Percentiles rank a stretch among this genome's conserved stretches.
Evolutionary conservation across 1,140 invertebrate genomes (phyloP).

Genomic region (Orius insidiosus): DNA sequence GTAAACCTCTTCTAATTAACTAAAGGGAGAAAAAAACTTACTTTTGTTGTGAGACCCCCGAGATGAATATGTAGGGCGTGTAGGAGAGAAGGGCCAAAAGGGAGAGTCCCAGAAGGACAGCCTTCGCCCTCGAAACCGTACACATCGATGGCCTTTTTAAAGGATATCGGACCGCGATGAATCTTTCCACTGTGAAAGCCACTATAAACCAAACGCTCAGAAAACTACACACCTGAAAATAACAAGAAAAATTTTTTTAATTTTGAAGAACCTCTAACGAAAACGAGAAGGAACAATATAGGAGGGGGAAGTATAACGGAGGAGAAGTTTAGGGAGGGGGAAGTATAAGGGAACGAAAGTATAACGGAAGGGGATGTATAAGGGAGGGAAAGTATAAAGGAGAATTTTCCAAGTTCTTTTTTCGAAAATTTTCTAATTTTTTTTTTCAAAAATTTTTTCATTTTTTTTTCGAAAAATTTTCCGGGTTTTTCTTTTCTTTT

Average conservation of each 20-base stretch:
- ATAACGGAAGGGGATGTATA: no score
- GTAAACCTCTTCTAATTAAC: background rate
- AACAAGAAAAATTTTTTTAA: background rate
- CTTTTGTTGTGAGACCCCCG: constrained; percentile 20
- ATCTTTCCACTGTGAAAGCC: constrained; percentile 70
- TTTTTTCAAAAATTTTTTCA: no score
- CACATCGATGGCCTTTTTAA: constrained; percentile 56
- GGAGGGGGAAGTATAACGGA: no score
- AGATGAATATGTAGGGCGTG: constrained; percentile 40
- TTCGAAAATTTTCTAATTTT: no score
- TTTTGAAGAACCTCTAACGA: background rate
- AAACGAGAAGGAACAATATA: no score
- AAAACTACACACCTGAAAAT: constrained; percentile 42
- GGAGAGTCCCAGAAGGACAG: constrained; percentile 36
- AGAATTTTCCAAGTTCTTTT: no score
- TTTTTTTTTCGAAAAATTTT: no score
- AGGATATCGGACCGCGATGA: constrained; percentile 63
- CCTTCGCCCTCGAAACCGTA: constrained; percentile 54
- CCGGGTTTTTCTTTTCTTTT: no score
- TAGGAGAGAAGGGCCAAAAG: constrained; percentile 36
- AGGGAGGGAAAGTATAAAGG: no score
- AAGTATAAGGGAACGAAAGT: no score
- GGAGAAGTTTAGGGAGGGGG: no score
- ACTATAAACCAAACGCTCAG: constrained; percentile 69
- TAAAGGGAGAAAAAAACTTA: background rate